These are phyloP conservation scores for Phymastichus coffea DNA, from an alignment of 1,140 invertebrate species.

Conservation along the genomic window DNA sequence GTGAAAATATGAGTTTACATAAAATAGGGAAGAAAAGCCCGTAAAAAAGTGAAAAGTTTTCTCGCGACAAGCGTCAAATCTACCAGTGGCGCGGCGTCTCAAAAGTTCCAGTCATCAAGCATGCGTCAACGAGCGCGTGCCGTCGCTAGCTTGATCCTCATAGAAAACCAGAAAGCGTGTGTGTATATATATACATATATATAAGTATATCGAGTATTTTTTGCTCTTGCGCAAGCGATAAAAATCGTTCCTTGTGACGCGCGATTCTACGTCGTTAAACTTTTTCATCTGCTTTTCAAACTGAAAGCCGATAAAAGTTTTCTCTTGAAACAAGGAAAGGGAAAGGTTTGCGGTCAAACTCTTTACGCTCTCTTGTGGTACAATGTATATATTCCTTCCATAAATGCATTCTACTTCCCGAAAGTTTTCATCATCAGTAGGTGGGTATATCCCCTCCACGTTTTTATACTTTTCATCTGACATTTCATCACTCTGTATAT, in stretches of 20 bases:
- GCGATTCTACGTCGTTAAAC: constrained; percentile 52
- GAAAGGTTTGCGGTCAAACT: not conserved
- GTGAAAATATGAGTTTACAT: no score
- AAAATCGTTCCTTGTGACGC: no score
- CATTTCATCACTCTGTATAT: not conserved
- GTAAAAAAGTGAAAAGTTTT: not conserved
- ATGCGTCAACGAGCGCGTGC: constrained; percentile 16
- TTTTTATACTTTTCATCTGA: constrained; percentile 28
- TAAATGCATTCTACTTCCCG: constrained; percentile 41
- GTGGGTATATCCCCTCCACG: no score
- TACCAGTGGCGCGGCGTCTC: constrained; percentile 1
- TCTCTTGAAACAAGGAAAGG: constrained; percentile 20
- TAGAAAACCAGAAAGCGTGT: not conserved
- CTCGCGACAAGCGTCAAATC: constrained; percentile 3
- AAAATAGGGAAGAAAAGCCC: constrained; percentile 13
- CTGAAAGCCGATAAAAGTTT: constrained; percentile 49
- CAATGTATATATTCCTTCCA: no score
- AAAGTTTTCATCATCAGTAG: constrained; percentile 30
- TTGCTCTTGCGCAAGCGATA: not conserved
- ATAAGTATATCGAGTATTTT: no score
- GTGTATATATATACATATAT: no score
- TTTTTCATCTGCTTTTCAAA: constrained; percentile 52
- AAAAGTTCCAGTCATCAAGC: constrained; percentile 25
- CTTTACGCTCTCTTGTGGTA: no score
- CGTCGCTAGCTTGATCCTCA: not conserved